Base-by-base conservation (phyloP, 2,113 vertebrate species). In the Limanda limanda region DNA sequence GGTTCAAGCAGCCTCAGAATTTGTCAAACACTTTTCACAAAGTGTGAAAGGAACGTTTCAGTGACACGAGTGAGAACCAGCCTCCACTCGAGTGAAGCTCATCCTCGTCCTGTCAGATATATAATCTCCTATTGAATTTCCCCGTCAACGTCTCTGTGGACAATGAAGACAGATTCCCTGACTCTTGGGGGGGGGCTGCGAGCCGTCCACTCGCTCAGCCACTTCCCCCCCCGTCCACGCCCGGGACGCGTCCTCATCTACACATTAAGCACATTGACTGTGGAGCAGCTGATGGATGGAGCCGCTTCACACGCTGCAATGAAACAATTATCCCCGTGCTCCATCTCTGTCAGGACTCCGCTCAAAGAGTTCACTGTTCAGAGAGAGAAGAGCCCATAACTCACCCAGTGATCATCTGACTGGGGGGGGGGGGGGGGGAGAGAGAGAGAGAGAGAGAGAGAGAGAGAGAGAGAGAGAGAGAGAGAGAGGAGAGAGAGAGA, bases 281-380 rank as follows among this genome's bases (percentile, higher is more conserved):
- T 8, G 14, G 79, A 74, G 64, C 51, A 9, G 17, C 87, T 90
- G 90, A 90, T 86, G 86, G 88, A 91, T 91, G 88, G 40, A 65
- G 56, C 75, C 17, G 81, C 76, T 86, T 75, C 81, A 79, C 45
- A 77, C 57, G 0, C 66, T 82, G 88, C 90, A 75, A 81, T 84
- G 83, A 75, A 74, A 90, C 84, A 81, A 87, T 88, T 87, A 90
- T 68, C 72, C 68, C 76, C 13, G 54, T 13, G 48, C 83, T 91
- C 83, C 84, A 37, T 91, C 88, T 91, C 82, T 86, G 90, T 88
- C 90, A 84, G 84, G 56, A 70, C 78, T 79, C 55, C 11, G 45
- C 63, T 83, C 84, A 85, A 40, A 78, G 61, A 81, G 79, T 76
- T 63, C 74, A 71, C 70, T 66, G 55, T 83, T 75, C 3, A 5